A percentile compares a stretch with the other conserved stretches of the same genome.
Evolutionary conservation across 1,140 invertebrate species (phyloP).

Genomic region (Sinella curviseta): DNA sequence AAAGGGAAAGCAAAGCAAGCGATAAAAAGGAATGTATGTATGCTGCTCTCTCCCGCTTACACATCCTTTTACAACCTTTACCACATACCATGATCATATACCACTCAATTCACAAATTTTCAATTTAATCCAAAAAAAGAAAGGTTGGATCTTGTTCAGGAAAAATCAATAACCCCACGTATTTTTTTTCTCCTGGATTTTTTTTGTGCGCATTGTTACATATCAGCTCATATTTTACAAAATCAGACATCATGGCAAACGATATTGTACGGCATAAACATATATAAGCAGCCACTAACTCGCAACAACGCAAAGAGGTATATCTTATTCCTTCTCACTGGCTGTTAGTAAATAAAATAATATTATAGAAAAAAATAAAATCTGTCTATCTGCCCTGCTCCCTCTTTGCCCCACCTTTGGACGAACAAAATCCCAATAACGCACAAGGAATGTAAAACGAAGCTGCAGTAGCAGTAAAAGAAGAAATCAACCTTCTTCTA

Average conservation of each 20-base stretch:
- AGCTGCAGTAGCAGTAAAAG: no score
- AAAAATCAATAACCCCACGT: neutral
- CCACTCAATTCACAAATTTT: slow-evolving; percentile 4
- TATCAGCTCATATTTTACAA: slow-evolving; percentile 13
- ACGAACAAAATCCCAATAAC: no score
- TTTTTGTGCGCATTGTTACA: no score
- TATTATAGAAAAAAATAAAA: neutral
- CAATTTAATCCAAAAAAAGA: neutral
- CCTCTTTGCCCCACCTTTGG: no score
- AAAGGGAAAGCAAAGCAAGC: no score
- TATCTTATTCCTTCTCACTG: neutral
- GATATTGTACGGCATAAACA: neutral
- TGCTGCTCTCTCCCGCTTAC: no score
- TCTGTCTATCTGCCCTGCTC: no score
- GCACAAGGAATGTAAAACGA: no score
- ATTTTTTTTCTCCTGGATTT: neutral
- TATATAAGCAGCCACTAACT: no score
- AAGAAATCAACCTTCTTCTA: no score
- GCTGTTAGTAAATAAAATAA: neutral
- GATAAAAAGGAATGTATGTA: no score
- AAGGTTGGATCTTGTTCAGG: neutral
- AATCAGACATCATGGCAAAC: neutral
- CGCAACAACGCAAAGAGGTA: no score
- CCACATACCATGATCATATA: neutral
- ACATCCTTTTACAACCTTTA: neutral